phyloP scores from a whole-genome alignment of 1,140 invertebrate species.

The Globodera rostochiensis region DNA sequence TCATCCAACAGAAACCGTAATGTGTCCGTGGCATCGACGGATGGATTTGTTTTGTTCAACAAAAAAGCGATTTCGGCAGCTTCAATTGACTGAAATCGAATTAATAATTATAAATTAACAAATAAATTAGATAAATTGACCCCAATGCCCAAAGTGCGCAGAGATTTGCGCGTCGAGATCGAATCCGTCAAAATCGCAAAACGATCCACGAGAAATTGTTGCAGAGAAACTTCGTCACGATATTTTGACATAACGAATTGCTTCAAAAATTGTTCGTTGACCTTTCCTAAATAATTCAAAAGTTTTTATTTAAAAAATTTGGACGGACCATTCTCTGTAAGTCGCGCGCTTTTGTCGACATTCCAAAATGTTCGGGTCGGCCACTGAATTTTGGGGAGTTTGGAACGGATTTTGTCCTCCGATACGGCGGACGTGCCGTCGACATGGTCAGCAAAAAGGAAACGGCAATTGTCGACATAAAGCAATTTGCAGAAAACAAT shows the following conservation, averaged over 20 bases:
- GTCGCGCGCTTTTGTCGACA: not conserved
- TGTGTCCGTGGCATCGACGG: not conserved
- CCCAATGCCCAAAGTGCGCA: slow-evolving; percentile 27
- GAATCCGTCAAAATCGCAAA: not conserved
- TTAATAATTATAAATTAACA: not conserved
- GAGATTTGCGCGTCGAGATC: not conserved
- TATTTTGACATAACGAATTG: not conserved
- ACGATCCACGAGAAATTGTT: slow-evolving; percentile 16
- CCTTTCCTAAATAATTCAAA: slow-evolving; percentile 16
- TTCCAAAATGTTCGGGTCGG: slow-evolving; percentile 31
- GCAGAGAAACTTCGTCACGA: slow-evolving; percentile 9
- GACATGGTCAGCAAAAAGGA: slow-evolving; percentile 26
- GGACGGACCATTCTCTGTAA: slow-evolving; percentile 1
- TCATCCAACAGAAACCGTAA: slow-evolving; percentile 31
- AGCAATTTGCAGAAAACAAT: slow-evolving; percentile 29
- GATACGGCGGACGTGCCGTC: not conserved
- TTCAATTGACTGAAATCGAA: slow-evolving; percentile 11
- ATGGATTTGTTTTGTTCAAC: slow-evolving; percentile 4
- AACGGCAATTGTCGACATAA: slow-evolving; percentile 13
- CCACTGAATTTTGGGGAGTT: slow-evolving; percentile 28
- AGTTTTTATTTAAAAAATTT: not conserved
- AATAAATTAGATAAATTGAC: not conserved
- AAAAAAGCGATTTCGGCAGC: slow-evolving; percentile 25
- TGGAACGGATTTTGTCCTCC: not conserved
- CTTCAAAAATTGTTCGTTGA: slow-evolving; percentile 1